These are phyloP conservation scores for Ischnus inquisitorius DNA, from an alignment of 2,888 invertebrate genomes.

Conservation along the genomic window DNA sequence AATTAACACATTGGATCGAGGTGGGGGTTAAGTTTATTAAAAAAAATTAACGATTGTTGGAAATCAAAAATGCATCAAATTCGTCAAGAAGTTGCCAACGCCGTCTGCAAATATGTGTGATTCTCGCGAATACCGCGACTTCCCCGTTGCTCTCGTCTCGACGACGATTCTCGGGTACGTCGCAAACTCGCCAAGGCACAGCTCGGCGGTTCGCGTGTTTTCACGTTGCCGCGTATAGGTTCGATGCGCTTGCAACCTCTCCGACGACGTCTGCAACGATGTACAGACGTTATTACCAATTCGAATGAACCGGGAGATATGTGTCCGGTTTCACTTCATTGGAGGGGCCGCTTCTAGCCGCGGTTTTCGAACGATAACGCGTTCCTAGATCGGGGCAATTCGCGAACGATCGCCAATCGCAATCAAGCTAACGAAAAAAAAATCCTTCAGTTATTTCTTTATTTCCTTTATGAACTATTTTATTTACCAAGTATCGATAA, in stretches of 20 bases:
- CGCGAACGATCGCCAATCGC: background rate
- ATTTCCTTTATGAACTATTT: too few relatives aligned
- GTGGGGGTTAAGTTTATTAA: too few relatives aligned
- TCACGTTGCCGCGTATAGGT: conserved; percentile 25
- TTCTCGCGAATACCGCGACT: conserved; percentile 8
- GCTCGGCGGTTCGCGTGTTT: conserved; percentile 31
- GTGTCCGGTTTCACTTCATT: conserved; percentile 66
- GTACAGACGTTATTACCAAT: conserved; percentile 63
- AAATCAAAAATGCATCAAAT: background rate
- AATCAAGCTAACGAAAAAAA: background rate
- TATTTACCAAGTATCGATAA: too few relatives aligned
- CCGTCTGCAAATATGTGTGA: background rate
- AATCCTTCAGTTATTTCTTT: background rate
- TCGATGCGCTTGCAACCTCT: conserved; percentile 33
- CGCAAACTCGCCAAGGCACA: conserved; percentile 4
- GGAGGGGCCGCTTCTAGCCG: conserved; percentile 40
- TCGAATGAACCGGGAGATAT: conserved; percentile 67
- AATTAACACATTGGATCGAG: too few relatives aligned
- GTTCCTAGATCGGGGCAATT: conserved; percentile 25
- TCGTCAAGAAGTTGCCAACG: background rate
- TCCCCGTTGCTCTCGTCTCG: conserved; percentile 27
- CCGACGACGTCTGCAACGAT: conserved; percentile 35
- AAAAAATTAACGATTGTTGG: too few relatives aligned
- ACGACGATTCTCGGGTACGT: conserved; percentile 11
- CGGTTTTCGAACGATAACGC: conserved; percentile 28